Evolutionary conservation across 2,888 invertebrate genomes (phyloP).

Genomic region (Exephanes ischioxanthus): DNA sequence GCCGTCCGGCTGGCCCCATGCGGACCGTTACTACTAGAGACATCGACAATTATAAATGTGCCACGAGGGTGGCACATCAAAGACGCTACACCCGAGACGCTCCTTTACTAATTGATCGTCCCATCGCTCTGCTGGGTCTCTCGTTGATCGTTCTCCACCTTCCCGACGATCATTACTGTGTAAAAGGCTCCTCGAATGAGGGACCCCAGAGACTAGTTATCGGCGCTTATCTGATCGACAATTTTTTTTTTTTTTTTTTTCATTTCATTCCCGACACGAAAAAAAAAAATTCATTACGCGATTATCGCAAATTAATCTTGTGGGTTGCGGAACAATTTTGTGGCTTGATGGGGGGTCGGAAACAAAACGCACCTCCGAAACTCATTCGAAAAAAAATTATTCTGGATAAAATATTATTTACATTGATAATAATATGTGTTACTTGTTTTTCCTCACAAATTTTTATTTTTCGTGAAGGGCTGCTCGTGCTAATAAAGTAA

Average conservation of each 20-base stretch:
- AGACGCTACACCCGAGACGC: not conserved
- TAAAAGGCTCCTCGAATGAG: not conserved
- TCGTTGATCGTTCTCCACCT: slow-evolving; percentile 8
- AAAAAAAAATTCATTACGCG: not conserved
- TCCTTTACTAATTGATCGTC: slow-evolving; percentile 22
- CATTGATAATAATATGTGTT: not conserved
- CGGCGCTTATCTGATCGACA: not conserved
- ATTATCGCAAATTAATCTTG: too few relatives aligned
- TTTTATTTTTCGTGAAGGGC: not conserved
- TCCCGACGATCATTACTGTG: not conserved
- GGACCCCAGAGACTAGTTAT: not conserved
- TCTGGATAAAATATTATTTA: not conserved
- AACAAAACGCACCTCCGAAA: not conserved
- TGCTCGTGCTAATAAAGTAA: not conserved
- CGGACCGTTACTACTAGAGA: slow-evolving; percentile 18
- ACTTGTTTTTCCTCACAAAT: not conserved
- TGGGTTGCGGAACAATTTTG: too few relatives aligned
- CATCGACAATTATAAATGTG: slow-evolving; percentile 15
- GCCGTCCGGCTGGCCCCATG: not conserved
- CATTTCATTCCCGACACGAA: not conserved
- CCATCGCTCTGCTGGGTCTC: slow-evolving; percentile 8
- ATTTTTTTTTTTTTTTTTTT: not conserved
- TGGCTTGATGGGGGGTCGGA: not conserved
- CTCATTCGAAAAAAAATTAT: not conserved
- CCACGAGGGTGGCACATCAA: not conserved